phyloP scores from a whole-genome alignment of 2,888 invertebrate species.

The Drosophila peninsularis region DNA sequence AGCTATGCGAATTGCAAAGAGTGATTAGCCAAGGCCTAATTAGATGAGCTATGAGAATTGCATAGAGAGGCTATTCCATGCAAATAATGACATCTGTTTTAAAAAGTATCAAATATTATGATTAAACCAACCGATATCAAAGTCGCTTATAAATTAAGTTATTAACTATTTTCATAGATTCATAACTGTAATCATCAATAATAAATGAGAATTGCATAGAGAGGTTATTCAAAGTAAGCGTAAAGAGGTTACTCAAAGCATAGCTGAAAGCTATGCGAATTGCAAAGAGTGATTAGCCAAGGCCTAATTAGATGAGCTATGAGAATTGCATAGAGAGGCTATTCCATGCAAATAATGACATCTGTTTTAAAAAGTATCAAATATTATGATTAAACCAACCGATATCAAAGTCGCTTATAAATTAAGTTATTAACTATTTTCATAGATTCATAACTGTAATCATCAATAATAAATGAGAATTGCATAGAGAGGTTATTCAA shows the following conservation, averaged over 20 bases:
- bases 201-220: conserved; percentile 1
- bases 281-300: neutral
- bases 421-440: neutral
- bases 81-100: too few relatives aligned
- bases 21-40: neutral
- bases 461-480: neutral
- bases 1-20: neutral
- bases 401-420: neutral
- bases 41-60: neutral
- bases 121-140: neutral
- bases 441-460: neutral
- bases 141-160: neutral
- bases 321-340: neutral
- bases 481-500: neutral
- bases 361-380: neutral
- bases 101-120: neutral
- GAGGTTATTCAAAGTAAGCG: too few relatives aligned
- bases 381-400: neutral
- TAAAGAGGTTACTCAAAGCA: too few relatives aligned
- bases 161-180: neutral
- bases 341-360: neutral
- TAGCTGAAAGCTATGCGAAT: neutral
- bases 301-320: too few relatives aligned
- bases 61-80: neutral
- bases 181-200: neutral